Conservation (phyloP, 1,140 invertebrate genomes). For the Drosophila saltans region DNA sequence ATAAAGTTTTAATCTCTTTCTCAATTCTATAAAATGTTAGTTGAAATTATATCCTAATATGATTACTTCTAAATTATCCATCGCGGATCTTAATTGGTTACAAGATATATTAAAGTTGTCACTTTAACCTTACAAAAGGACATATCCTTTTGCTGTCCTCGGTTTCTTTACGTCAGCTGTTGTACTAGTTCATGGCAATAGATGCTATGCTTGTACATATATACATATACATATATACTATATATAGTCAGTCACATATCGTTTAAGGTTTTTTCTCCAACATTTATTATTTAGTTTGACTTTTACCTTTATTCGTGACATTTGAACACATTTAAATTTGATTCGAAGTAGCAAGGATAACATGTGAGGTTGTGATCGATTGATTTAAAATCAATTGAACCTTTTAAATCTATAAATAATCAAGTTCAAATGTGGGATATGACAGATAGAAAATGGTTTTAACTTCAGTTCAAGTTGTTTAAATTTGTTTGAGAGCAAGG, state of each 20-base stretch:
- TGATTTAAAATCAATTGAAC: slow-evolving; percentile 16
- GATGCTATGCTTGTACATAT: slow-evolving; percentile 15
- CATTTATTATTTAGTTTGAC: slow-evolving; percentile 66
- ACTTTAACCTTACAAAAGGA: background rate
- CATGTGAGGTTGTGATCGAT: slow-evolving; percentile 1
- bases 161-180: slow-evolving; percentile 2
- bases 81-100: too few species aligned
- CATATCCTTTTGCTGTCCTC: background rate
- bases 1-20: too few species aligned
- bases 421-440: background rate
- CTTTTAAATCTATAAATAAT: background rate
- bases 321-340: slow-evolving; percentile 13
- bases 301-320: slow-evolving; percentile 29
- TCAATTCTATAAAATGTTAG: too few species aligned
- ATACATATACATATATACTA: slow-evolving; percentile 27
- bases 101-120: background rate
- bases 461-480: too few species aligned
- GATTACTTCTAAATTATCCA: too few species aligned
- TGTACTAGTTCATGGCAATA: background rate
- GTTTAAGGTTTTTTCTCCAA: slow-evolving; percentile 33
- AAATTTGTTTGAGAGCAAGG: too few species aligned
- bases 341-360: slow-evolving; percentile 19
- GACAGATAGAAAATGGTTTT: background rate
- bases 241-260: background rate
- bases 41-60: too few species aligned